These are phyloP conservation scores for Virgularia gustaviana DNA, from an alignment of 92 coral and sea anemone species.

Conservation along the genomic window DNA sequence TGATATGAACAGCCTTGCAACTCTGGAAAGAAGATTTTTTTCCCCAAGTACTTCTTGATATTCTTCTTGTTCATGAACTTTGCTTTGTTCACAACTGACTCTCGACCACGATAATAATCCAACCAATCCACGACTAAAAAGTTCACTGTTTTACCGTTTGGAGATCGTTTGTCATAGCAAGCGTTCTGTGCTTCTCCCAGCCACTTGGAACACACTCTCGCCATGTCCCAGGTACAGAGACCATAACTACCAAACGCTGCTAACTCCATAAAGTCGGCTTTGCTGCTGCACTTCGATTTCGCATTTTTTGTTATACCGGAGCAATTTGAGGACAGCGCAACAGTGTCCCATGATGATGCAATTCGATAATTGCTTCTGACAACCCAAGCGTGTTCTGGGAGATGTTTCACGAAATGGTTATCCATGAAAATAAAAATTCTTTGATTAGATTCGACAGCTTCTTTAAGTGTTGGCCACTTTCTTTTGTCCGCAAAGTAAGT, in stretches of 20 bases:
- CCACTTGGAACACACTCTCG: conserved; percentile 38
- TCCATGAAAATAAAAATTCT: conserved; percentile 55
- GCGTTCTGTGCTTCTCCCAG: conserved; percentile 19
- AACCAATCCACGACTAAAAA: conserved; percentile 56
- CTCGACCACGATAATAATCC: conserved; percentile 21
- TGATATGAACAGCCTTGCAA: conserved; percentile 20
- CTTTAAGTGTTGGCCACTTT: conserved; percentile 42
- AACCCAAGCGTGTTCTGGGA: conserved; percentile 46
- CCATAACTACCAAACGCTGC: conserved; percentile 48
- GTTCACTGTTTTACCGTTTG: conserved; percentile 38
- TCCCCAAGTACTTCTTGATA: conserved; percentile 32
- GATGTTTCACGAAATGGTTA: conserved; percentile 18
- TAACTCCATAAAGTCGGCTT: conserved; percentile 38
- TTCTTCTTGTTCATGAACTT: conserved; percentile 43
- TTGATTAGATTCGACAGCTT: conserved; percentile 44
- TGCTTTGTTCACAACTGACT: conserved; percentile 49
- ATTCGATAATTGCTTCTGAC: conserved; percentile 17
- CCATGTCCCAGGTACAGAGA: conserved; percentile 43
- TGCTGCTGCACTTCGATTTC: background rate
- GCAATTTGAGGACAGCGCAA: conserved; percentile 27
- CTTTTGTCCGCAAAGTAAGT: conserved; percentile 22
- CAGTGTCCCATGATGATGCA: conserved; percentile 47
- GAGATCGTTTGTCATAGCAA: conserved; percentile 28
- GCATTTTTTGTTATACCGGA: conserved; percentile 33
- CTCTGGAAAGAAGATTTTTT: conserved; percentile 34